Percentiles rank a stretch among this genome's conserved stretches.
These are phyloP conservation scores for Macquaria australasica DNA, from an alignment of 2,113 vertebrate species.

Conservation along the genomic window DNA sequence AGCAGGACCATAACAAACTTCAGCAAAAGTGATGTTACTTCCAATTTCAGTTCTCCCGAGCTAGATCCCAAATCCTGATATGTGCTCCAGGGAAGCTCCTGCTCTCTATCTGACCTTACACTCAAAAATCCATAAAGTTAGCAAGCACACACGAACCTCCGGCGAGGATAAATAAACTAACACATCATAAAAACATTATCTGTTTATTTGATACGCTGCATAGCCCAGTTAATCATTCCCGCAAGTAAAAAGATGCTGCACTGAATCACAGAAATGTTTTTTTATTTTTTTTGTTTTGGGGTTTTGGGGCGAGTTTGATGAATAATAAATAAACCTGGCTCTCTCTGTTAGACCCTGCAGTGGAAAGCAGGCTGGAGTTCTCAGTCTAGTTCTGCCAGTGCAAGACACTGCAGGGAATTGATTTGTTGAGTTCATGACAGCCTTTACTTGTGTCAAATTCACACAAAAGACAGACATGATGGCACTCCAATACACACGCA, in stretches of 20 bases:
- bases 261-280: constrained; percentile 37
- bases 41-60: constrained; percentile 19
- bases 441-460: constrained; percentile 68
- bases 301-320: constrained; percentile 40
- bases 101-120: constrained; percentile 49
- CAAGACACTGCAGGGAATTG: constrained; percentile 69
- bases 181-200: constrained; percentile 22
- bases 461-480: constrained; percentile 59
- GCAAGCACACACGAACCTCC: background rate
- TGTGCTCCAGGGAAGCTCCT: constrained; percentile 25
- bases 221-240: constrained; percentile 47
- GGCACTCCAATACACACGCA: constrained; percentile 27
- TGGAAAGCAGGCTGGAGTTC: constrained; percentile 56
- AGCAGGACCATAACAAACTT: constrained; percentile 13
- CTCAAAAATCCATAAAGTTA: constrained; percentile 28
- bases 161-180: constrained; percentile 12
- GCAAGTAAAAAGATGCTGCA: constrained; percentile 43
- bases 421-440: constrained; percentile 76
- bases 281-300: background rate
- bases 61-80: constrained; percentile 30
- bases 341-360: constrained; percentile 51
- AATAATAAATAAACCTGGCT: constrained; percentile 72
- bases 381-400: constrained; percentile 66
- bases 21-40: constrained; percentile 1
- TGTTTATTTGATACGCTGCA: constrained; percentile 34